These are phyloP conservation scores for Phaonia tiefii DNA, from an alignment of 2,888 invertebrate species.

Conservation along the genomic window DNA sequence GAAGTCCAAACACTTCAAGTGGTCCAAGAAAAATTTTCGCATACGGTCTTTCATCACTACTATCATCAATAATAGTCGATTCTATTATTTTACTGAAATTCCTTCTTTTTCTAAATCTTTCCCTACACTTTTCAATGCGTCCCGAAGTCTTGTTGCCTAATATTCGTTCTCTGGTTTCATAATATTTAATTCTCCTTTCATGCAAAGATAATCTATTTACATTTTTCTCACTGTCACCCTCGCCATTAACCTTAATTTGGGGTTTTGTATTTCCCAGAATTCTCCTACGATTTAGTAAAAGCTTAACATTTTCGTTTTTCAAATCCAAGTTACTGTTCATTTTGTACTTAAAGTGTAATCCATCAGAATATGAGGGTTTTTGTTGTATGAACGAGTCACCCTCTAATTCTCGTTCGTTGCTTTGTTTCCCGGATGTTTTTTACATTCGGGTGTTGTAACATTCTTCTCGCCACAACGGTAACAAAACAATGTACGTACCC, in stretches of 20 bases:
- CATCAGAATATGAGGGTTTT: not conserved
- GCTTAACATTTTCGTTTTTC: too few relatives aligned
- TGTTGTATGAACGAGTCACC: not conserved
- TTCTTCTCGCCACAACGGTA: not conserved
- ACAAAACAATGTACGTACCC: not conserved
- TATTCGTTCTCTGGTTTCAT: not conserved
- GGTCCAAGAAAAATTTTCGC: not conserved
- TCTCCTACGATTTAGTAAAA: not conserved
- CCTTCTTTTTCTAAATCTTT: not conserved
- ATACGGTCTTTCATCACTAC: not conserved
- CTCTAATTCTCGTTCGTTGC: not conserved
- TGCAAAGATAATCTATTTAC: not conserved
- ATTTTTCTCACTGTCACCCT: not conserved
- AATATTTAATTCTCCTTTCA: not conserved
- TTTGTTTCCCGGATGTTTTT: slow-evolving; percentile 2
- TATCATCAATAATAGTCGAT: not conserved
- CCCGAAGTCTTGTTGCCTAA: not conserved
- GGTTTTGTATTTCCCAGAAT: not conserved
- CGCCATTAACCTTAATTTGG: not conserved
- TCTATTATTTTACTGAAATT: not conserved
- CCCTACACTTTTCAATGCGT: not conserved
- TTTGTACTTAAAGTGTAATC: not conserved
- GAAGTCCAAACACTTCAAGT: not conserved
- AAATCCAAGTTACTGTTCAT: too few relatives aligned
- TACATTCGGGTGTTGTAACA: not conserved